phyloP scores from a whole-genome alignment of 2,888 invertebrate species.

The Limnephilus lunatus region DNA sequence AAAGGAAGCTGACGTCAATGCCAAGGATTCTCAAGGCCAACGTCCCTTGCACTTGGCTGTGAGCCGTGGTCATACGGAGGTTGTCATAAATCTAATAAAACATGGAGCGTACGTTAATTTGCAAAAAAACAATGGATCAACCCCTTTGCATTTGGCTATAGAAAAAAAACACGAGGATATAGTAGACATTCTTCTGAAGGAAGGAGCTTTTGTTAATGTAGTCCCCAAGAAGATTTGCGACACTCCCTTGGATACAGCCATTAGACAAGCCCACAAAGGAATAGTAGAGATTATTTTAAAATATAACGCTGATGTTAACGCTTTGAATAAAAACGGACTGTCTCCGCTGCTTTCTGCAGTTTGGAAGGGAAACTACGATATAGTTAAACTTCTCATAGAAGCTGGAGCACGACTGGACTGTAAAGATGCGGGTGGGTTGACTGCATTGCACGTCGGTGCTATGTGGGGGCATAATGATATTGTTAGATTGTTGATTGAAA shows the following conservation, averaged over 20 bases:
- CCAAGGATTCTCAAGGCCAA: background rate
- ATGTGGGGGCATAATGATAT: background rate
- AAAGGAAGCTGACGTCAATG: conserved; percentile 10
- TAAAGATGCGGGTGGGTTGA: background rate
- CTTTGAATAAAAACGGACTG: background rate
- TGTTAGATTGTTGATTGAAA: background rate
- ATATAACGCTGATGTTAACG: background rate
- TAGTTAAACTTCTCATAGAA: background rate
- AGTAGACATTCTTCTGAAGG: background rate
- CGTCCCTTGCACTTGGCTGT: conserved; percentile 8
- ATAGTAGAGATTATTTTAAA: conserved; percentile 6
- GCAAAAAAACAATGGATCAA: background rate
- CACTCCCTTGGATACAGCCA: background rate
- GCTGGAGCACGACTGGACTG: background rate
- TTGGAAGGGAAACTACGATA: background rate
- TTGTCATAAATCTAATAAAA: background rate
- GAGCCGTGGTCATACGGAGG: background rate
- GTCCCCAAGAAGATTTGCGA: background rate
- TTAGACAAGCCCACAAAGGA: background rate
- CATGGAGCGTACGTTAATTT: background rate
- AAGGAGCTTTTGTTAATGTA: conserved; percentile 3
- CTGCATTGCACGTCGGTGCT: background rate
- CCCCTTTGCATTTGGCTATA: background rate
- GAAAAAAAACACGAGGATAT: background rate
- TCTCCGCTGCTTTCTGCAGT: background rate